Evolutionary conservation across 2,113 vertebrate species (phyloP), one percentile per base, ranked within the genome.

Genomic region (Terrapene triunguis): DNA sequence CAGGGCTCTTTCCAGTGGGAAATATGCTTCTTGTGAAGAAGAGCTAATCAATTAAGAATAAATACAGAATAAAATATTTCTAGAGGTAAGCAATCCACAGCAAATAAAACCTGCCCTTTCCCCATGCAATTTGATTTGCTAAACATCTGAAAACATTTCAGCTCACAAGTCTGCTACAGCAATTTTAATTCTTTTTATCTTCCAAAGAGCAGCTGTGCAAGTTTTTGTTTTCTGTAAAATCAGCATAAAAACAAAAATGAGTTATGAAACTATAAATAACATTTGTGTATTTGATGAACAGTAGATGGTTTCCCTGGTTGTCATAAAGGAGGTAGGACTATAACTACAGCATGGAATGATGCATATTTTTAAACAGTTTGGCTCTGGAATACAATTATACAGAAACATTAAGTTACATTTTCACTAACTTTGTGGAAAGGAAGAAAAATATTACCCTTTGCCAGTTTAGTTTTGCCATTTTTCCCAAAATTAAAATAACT

Each of bases 181-280:
- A 94, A 96, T 96, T 97, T 96, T 22, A 96, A 96, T 95, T 57
- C 81, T 96, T 98, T 97, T 97, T 98, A 98, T 97, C 97, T 97
- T 91, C 80, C 93, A 96, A 97, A 89, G 80, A 96, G 72, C 97
- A 98, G 96, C 95, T 96, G 91, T 92, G 87, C 89, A 93, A 88
- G 55, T 92, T 92, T 98, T 96, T 95, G 95, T 96, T 96, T 96
- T 89, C 12, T 94, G 93, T 72, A 91, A 97, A 98, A 97, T 97
- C 88, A 94, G 83, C 93, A 96, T 96, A 92, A 94, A 96, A 92
- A 1, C 50, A 82, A 96, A 55, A 98, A 96, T 91, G 14, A 89
- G 81, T 90, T 96, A 92, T 74, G 88, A 76, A 94, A 54, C 47
- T 95, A 90, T 87, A 96, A 92, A 87, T 89, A 93, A 82, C 74